Base-by-base conservation (phyloP, 2,113 vertebrate species). In the Pluvialis apricaria region DNA sequence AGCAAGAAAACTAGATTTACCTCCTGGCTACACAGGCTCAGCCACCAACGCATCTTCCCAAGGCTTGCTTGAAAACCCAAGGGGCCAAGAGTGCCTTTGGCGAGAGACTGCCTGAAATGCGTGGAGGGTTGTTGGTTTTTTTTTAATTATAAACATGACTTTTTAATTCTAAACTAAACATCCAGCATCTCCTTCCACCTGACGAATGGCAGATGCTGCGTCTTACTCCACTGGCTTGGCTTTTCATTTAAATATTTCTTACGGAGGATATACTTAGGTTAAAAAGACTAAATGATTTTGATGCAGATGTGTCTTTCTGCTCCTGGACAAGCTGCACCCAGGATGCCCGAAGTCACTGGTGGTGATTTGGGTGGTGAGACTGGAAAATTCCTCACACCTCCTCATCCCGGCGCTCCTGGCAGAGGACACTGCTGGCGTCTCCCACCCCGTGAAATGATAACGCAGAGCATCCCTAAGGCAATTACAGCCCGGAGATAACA, bases 201-300 rank as follows among this genome's bases (percentile, higher is more conserved):
- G 44, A n/a, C 5, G n/a, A 65, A 42, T 20, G 45, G 42, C 61
- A 86, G n/a, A 21, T 44, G 55, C 57, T 47, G 26, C 1, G 0
- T 40, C 29, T 52, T 42, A 31, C 49, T 65, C 19, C 1, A 1
- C 66, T 42, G 52, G 28, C 51, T 38, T 38, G 49, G 42, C 45
- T 71, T 83, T 71, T 60, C 7, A 17, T n/a, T 21, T 18, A 36
- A 68, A 12, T 45, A 45, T 60, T 75, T 57, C n/a, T 76, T 36
- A 49, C 0, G 0, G 57, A 75, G 52, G 52, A n/a, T 12, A 6
- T 5, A 8, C 4, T 18, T n/a, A 22, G 21, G 10, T 84, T 89
- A 55, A 78, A 87, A 75, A 31, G 21, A 15, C 5, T 6, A 4
- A 64, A 45, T 34, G 25, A 19, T 9, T 54, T 60, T 76, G 84